Base-by-base conservation (phyloP, 2,113 vertebrate genomes). In the Pygoscelis adeliae region DNA sequence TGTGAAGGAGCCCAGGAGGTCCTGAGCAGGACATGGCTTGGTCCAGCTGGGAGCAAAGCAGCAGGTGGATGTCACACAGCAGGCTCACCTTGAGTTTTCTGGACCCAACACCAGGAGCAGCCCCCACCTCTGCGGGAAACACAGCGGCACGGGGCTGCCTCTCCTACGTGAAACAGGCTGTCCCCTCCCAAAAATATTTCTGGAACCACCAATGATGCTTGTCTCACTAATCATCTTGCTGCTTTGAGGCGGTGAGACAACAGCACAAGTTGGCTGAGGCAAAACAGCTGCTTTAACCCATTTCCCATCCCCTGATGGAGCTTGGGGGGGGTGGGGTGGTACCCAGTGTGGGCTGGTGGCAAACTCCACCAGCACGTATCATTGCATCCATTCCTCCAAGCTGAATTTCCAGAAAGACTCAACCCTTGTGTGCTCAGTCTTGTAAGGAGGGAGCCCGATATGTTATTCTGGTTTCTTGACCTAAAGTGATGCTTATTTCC, bases 321-420 rank as follows among this genome's bases (percentile, higher is more conserved):
- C 73, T 2, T n/a, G n/a, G n/a, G 5, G 47, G 40, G n/a, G 0
- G 42, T 12, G 52, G 52, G 3, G 2, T n/a, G 22, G 26, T 32
- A n/a, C 36, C 29, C 52, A 50, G 32, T 15, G 4, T 10, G 30
- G 38, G 15, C 27, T 70, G 71, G 27, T 50, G 56, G 66, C 66
- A 69, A 5, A 19, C 19, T 19, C 36, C 42, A 62, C 9, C 59
- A 40, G 2, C 40, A 58, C 2, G 0, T 21, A 10, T 16, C 36
- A 23, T 15, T 66, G 59, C 59, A 38, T 59, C 61, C 13, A 1
- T 62, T 59, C 55, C 25, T 65, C 46, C 26, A 52, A 59, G 55
- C 66, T 80, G 34, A 12, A 49, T 49, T 69, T 47, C 52, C 77
- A 66, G 55, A 55, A 82, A 47, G 13, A 19, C 27, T 26, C 59